Conservation (phyloP, 2,888 invertebrate species). For the Augochlorella aurata region DNA sequence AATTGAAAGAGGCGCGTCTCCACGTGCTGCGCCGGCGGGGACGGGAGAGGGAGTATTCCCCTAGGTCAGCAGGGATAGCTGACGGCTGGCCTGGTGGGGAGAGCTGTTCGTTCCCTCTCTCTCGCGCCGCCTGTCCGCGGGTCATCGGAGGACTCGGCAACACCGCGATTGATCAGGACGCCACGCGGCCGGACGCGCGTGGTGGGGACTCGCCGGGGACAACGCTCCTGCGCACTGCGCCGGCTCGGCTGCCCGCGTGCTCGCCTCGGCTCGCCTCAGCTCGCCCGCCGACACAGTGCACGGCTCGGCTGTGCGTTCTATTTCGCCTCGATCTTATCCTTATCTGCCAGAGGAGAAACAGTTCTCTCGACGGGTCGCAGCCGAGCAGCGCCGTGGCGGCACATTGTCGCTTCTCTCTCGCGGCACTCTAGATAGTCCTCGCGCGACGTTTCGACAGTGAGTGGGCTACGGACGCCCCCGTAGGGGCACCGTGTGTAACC, state of each 20-base stretch:
- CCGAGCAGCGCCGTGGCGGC: not conserved
- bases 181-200: conserved; percentile 78
- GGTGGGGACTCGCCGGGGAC: conserved; percentile 74
- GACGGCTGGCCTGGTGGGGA: conserved; percentile 31
- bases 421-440: not conserved
- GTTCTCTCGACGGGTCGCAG: not conserved
- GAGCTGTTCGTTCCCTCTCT: conserved; percentile 46
- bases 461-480: not conserved
- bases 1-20: conserved; percentile 76
- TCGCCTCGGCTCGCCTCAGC: conserved; percentile 28
- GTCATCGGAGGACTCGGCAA: conserved; percentile 74
- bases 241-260: conserved; percentile 72
- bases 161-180: conserved; percentile 79
- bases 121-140: conserved; percentile 47
- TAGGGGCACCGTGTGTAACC: not conserved
- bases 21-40: conserved; percentile 71
- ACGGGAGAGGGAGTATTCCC: conserved; percentile 45
- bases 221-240: conserved; percentile 75
- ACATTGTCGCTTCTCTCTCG: not conserved
- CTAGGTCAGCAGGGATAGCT: conserved; percentile 58
- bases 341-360: not conserved
- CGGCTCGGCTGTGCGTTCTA: conserved; percentile 29
- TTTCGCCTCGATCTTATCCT: conserved; percentile 9
- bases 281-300: conserved; percentile 34
- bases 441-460: not conserved